phyloP scores from a whole-genome alignment of 2,113 vertebrate species.

The Thamnaconus septentrionalis region DNA sequence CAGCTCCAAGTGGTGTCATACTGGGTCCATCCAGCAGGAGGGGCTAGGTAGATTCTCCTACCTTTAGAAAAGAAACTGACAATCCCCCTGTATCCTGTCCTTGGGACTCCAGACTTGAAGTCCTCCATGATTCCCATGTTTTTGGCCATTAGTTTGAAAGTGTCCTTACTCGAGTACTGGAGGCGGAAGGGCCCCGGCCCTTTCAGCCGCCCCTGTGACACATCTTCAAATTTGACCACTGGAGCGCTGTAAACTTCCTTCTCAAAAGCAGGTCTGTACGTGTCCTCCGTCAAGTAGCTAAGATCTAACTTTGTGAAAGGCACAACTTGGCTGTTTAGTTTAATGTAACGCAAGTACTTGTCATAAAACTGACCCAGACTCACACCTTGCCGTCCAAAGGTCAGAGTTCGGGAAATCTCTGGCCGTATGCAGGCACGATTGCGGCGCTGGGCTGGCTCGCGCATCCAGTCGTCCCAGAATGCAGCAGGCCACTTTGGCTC shows the following conservation, averaged over 20 bases:
- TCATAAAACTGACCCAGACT: constrained; percentile 96
- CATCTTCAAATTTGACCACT: constrained; percentile 74
- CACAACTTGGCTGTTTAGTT: constrained; percentile 89
- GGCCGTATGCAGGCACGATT: constrained; percentile 86
- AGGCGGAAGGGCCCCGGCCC: constrained; percentile 81
- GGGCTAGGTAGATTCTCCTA: constrained; percentile 84
- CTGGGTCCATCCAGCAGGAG: constrained; percentile 84
- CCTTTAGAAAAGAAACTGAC: constrained; percentile 87
- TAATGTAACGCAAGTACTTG: constrained; percentile 92
- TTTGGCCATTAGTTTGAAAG: constrained; percentile 88
- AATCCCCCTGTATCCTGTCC: constrained; percentile 88
- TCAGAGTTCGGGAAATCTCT: constrained; percentile 88
- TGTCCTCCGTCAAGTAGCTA: constrained; percentile 80
- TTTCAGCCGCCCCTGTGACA: constrained; percentile 75
- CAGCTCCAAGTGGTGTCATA: constrained; percentile 90
- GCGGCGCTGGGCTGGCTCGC: constrained; percentile 84
- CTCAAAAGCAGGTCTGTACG: constrained; percentile 75
- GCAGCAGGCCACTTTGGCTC: constrained; percentile 92
- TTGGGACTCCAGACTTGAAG: constrained; percentile 91
- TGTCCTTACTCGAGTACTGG: constrained; percentile 84
- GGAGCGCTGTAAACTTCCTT: constrained; percentile 80
- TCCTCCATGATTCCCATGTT: constrained; percentile 93
- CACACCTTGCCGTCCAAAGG: constrained; percentile 91
- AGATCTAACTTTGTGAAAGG: constrained; percentile 87
- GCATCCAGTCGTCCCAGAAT: constrained; percentile 98